Evolutionary conservation across 2,797 vertebrate species (phyloP).

Genomic region (Gorsachius magnificus): DNA sequence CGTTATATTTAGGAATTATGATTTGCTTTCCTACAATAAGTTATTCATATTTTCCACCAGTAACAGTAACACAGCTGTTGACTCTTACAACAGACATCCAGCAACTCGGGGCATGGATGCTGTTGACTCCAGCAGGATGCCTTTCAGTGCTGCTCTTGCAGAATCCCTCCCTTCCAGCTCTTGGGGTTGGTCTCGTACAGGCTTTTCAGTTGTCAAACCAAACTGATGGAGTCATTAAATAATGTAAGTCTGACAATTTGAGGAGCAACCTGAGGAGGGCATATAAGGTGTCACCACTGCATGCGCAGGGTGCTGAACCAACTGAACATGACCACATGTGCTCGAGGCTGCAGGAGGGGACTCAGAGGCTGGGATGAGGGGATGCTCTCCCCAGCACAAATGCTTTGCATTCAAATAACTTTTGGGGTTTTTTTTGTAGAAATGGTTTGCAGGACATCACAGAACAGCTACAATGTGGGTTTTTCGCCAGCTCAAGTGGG

Average conservation of each 20-base stretch:
- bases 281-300: neutral
- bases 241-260: neutral
- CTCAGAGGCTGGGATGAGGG: neutral
- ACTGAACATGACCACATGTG: neutral
- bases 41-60: neutral
- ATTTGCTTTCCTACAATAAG: neutral
- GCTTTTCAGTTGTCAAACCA: neutral
- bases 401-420: neutral
- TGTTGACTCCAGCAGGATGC: neutral
- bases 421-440: neutral
- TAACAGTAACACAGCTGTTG: neutral
- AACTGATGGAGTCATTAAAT: neutral
- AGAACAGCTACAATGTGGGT: neutral
- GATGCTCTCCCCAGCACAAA: neutral
- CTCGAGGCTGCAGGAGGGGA: accelerated
- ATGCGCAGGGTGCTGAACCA: accelerated
- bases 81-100: neutral
- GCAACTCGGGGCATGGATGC: neutral
- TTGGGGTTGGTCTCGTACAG: neutral
- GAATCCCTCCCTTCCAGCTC: neutral
- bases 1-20: neutral
- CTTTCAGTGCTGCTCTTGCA: neutral
- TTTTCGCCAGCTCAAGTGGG: neutral
- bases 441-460: neutral
- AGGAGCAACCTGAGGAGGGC: neutral